Evolutionary conservation across 2,888 invertebrate species (phyloP).

Genomic region (Glaucopsyche alexis): DNA sequence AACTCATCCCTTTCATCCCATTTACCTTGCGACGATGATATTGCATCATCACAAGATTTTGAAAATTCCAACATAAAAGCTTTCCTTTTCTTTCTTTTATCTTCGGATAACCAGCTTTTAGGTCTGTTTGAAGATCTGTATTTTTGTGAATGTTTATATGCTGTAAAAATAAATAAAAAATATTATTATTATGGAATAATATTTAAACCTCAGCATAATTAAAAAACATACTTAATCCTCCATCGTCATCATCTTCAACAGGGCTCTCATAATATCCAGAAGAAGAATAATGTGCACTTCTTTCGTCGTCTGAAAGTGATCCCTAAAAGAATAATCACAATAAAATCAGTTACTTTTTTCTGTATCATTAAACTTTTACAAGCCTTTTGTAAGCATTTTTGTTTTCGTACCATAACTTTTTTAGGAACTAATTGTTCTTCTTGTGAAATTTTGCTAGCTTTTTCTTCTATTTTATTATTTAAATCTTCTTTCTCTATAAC

Average conservation of each 20-base stretch:
- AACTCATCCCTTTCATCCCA: constrained; percentile 64
- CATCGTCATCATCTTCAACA: constrained; percentile 83
- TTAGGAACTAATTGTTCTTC: constrained; percentile 67
- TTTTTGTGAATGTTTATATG: constrained; percentile 75
- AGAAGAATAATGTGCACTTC: constrained; percentile 85
- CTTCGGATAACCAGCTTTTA: constrained; percentile 83
- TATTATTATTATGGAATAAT: constrained; percentile 30
- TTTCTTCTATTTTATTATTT: constrained; percentile 51
- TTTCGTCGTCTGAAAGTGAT: constrained; percentile 84
- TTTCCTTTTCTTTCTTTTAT: constrained; percentile 85
- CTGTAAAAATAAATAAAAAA: constrained; percentile 47
- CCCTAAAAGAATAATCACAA: constrained; percentile 55
- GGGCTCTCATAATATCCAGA: constrained; percentile 88
- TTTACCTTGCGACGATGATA: constrained; percentile 74
- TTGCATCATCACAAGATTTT: constrained; percentile 78
- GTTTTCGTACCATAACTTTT: constrained; percentile 55
- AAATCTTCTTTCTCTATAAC: constrained; percentile 41
- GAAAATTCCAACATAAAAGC: constrained; percentile 88
- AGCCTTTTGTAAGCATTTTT: constrained; percentile 10
- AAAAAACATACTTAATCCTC: constrained; percentile 68
- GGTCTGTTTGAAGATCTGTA: constrained; percentile 68
- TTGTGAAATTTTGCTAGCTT: constrained; percentile 45
- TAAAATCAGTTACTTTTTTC: not conserved
- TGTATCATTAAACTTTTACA: not conserved
- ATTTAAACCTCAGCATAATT: constrained; percentile 17